Conservation (phyloP, 2,113 vertebrate species). For the Alethe diademata region DNA sequence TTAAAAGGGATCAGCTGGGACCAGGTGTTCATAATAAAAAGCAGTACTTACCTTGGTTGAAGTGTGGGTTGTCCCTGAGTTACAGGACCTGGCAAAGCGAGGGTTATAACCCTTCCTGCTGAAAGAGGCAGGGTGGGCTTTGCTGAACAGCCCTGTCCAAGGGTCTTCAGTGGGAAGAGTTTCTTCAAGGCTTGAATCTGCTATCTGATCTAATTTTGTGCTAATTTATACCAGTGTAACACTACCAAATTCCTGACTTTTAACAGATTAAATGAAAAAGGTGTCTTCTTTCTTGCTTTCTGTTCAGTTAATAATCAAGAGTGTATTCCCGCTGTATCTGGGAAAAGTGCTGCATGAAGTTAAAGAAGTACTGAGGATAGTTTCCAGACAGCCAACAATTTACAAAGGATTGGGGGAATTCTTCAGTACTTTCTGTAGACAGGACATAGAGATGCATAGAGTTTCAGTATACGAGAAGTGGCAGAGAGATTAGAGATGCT, state of each 20-base stretch:
- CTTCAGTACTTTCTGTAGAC: not conserved
- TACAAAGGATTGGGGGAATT: not conserved
- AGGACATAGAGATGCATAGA: not conserved
- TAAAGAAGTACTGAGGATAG: not conserved
- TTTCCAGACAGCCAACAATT: not conserved
- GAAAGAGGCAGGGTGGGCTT: not conserved
- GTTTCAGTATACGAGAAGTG: not conserved
- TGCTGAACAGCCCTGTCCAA: rapidly evolving
- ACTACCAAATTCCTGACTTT: not conserved
- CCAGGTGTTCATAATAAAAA: not conserved
- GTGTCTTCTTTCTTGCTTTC: not conserved
- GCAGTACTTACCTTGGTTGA: not conserved
- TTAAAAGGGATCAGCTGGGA: not conserved
- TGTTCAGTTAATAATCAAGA: not conserved
- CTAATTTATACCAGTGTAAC: not conserved
- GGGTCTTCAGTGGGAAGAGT: not conserved
- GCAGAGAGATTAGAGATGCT: not conserved
- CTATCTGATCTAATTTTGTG: not conserved
- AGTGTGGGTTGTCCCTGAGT: not conserved
- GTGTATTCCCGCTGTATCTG: not conserved
- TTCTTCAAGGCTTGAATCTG: not conserved
- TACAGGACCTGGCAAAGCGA: not conserved
- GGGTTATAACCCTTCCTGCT: not conserved
- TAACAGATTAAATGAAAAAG: not conserved
- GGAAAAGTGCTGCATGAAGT: not conserved